Percentiles rank a stretch among this genome's conserved stretches.
Evolutionary conservation across 1,140 invertebrate genomes (phyloP).

Genomic region (Drosophila setifemur): DNA sequence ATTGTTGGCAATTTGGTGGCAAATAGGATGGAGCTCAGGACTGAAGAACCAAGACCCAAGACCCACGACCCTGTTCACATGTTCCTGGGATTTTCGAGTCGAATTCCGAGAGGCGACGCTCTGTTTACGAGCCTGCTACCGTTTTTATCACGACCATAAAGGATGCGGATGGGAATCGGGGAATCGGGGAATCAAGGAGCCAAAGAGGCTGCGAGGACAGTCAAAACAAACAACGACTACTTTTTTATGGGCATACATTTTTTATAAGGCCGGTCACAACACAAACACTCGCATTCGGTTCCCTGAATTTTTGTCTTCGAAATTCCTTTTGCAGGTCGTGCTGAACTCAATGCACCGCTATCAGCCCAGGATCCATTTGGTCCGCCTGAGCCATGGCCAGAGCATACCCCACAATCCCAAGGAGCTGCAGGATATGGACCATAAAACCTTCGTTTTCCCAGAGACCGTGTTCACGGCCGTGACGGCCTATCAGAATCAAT

Average conservation of each 20-base stretch:
- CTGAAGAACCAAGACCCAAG: too few species aligned
- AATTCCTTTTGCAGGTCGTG: constrained; percentile 89
- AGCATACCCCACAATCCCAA: constrained; percentile 91
- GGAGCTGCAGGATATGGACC: constrained; percentile 91
- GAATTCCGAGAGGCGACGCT: constrained; percentile 42
- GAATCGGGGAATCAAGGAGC: not conserved
- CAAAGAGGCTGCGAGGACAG: constrained; percentile 38
- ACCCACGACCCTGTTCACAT: not conserved
- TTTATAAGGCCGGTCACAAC: constrained; percentile 53
- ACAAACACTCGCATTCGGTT: constrained; percentile 29
- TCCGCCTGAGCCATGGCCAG: constrained; percentile 87
- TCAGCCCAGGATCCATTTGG: constrained; percentile 97
- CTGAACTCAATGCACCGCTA: constrained; percentile 99
- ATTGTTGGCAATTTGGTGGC: constrained; percentile 80
- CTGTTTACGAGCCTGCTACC: constrained; percentile 64
- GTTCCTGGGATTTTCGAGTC: not conserved
- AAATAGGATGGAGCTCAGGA: constrained; percentile 41
- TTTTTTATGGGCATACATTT: constrained; percentile 76
- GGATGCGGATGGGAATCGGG: constrained; percentile 16
- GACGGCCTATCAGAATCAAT: constrained; percentile 99
- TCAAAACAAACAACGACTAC: constrained; percentile 76
- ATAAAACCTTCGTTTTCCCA: constrained; percentile 96
- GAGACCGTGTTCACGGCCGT: constrained; percentile 99
- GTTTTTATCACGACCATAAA: constrained; percentile 76
- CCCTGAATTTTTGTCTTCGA: not conserved